Evolutionary conservation across 2,113 vertebrate species (phyloP).

Genomic region (Xiphophorus maculatus): DNA sequence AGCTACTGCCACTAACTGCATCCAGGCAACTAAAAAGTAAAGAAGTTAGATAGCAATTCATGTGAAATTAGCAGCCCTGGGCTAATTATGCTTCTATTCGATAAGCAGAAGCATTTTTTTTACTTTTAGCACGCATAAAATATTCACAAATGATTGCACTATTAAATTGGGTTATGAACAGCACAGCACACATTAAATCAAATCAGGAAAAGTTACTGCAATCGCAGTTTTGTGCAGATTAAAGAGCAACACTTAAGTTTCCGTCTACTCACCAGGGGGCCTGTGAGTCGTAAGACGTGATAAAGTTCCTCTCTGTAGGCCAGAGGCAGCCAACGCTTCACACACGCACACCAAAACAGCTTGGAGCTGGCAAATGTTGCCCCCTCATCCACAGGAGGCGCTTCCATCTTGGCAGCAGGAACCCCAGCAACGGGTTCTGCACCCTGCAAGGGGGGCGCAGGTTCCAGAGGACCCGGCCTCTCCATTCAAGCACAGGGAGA

Average conservation of each 20-base stretch:
- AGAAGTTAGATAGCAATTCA: conserved; percentile 7
- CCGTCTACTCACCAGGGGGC: conserved; percentile 78
- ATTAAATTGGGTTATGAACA: background rate
- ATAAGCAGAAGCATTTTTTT: background rate
- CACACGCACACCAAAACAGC: conserved; percentile 59
- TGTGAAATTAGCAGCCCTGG: conserved; percentile 13
- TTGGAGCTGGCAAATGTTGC: conserved; percentile 51
- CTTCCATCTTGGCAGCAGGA: conserved; percentile 30
- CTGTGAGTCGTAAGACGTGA: conserved; percentile 71
- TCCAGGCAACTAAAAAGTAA: conserved; percentile 1
- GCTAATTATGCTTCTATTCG: background rate
- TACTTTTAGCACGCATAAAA: background rate
- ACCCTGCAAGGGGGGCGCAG: conserved; percentile 40
- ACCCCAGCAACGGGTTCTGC: conserved; percentile 47
- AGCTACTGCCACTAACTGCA: background rate
- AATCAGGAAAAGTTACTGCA: background rate
- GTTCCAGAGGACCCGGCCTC: conserved; percentile 60
- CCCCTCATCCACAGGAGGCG: conserved; percentile 40
- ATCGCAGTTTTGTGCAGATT: background rate
- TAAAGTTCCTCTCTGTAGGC: conserved; percentile 81
- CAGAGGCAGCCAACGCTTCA: conserved; percentile 68
- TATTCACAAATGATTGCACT: background rate
- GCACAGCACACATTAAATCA: background rate
- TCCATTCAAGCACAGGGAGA: conserved; percentile 70
- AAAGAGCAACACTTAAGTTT: conserved; percentile 28